Evolutionary conservation across 2,113 vertebrate genomes (phyloP).

Genomic region (Plectropomus leopardus): DNA sequence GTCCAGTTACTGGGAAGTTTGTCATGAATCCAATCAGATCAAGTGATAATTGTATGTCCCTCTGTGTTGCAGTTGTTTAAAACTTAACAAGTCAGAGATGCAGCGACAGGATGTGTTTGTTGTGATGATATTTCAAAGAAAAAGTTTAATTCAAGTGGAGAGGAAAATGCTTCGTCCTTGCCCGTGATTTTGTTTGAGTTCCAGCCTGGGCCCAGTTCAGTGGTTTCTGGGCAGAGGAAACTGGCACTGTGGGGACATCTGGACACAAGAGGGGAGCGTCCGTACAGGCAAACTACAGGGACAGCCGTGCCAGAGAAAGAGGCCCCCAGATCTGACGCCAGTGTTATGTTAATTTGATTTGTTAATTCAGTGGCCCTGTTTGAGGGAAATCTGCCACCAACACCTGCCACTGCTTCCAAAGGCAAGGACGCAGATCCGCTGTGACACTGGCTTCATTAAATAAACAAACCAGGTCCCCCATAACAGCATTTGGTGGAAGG

Average conservation of each 20-base stretch:
- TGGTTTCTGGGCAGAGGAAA: slow-evolving; percentile 74
- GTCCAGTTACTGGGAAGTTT: slow-evolving; percentile 4
- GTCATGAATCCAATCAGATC: slow-evolving; percentile 61
- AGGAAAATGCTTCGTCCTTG: slow-evolving; percentile 31
- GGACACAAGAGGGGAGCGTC: slow-evolving; percentile 79
- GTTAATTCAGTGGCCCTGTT: slow-evolving; percentile 90
- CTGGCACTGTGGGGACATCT: slow-evolving; percentile 84
- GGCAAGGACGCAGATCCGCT: slow-evolving; percentile 89
- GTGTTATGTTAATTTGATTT: slow-evolving; percentile 93
- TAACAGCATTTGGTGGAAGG: slow-evolving; percentile 97
- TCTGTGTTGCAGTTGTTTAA: slow-evolving; percentile 47
- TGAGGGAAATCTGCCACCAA: slow-evolving; percentile 92
- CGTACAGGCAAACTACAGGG: slow-evolving; percentile 66
- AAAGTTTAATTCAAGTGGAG: slow-evolving; percentile 30
- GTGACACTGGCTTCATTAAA: slow-evolving; percentile 96
- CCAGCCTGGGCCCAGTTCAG: slow-evolving; percentile 54
- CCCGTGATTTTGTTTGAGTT: slow-evolving; percentile 38
- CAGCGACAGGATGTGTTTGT: background rate
- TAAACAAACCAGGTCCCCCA: slow-evolving; percentile 93
- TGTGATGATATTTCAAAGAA: background rate
- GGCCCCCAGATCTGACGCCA: slow-evolving; percentile 84
- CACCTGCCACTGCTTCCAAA: slow-evolving; percentile 91
- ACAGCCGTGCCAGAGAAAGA: slow-evolving; percentile 77
- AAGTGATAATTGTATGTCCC: slow-evolving; percentile 9
- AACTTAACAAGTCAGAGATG: slow-evolving; percentile 2